phyloP scores from a whole-genome alignment of 2,888 invertebrate species.

The Dynastes grantii region DNA sequence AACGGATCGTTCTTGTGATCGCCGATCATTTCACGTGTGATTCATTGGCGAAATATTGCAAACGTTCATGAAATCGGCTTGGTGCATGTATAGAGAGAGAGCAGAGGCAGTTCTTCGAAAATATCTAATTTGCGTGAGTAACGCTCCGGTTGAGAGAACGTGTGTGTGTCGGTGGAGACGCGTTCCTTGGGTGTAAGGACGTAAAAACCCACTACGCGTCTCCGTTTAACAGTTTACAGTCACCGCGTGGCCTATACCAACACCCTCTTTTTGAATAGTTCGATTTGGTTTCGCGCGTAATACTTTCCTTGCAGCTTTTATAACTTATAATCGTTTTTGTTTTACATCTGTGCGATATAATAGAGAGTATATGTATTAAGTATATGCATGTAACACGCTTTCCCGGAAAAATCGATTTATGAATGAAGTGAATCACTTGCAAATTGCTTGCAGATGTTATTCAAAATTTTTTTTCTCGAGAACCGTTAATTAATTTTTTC shows the following conservation, averaged over 20 bases:
- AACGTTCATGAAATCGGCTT: slow-evolving; percentile 41
- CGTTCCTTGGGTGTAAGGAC: slow-evolving; percentile 26
- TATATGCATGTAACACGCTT: slow-evolving; percentile 14
- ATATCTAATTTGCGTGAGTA: slow-evolving; percentile 59
- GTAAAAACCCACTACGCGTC: slow-evolving; percentile 50
- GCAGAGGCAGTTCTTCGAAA: slow-evolving; percentile 59
- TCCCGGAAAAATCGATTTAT: slow-evolving; percentile 27
- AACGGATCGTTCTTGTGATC: slow-evolving; percentile 60
- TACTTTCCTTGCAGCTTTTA: neutral
- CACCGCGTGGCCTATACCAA: slow-evolving; percentile 5
- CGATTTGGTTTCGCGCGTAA: neutral
- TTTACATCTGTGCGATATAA: neutral
- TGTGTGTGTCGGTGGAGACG: slow-evolving; percentile 14
- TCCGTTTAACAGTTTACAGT: slow-evolving; percentile 4
- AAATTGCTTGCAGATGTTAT: too few relatives aligned
- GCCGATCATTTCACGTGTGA: slow-evolving; percentile 61
- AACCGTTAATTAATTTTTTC: too few relatives aligned
- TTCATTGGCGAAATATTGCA: slow-evolving; percentile 60
- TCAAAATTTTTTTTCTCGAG: too few relatives aligned
- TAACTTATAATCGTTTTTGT: too few relatives aligned
- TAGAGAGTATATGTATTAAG: neutral
- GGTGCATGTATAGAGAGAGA: slow-evolving; percentile 8
- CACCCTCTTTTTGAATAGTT: neutral
- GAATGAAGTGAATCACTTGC: slow-evolving; percentile 27
- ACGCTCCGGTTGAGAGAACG: slow-evolving; percentile 52